These are phyloP conservation scores for Lasius fuliginosus DNA, from an alignment of 2,888 invertebrate species.

Conservation along the genomic window DNA sequence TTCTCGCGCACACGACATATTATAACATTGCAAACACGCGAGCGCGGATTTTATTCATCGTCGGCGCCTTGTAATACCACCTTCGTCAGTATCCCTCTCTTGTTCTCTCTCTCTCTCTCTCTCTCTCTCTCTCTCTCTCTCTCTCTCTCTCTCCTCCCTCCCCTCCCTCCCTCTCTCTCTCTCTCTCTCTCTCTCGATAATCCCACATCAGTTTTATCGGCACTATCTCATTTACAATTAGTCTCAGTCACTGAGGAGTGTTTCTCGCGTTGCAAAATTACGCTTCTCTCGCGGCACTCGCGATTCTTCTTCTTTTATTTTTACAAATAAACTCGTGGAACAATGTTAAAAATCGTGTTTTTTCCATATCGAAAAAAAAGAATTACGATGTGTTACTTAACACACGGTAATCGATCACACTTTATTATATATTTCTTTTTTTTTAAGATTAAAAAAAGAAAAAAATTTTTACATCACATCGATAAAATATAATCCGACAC, in stretches of 20 bases:
- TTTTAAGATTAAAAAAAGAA: not conserved
- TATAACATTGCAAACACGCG: not conserved
- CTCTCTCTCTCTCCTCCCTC: no score
- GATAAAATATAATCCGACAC: not conserved
- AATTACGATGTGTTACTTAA: not conserved
- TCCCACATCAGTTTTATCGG: conserved; percentile 14
- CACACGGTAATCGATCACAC: not conserved
- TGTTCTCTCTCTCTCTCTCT: not conserved
- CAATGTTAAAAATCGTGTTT: not conserved
- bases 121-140: not conserved
- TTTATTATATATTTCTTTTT: not conserved
- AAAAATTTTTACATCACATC: not conserved
- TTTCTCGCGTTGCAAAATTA: conserved; percentile 5
- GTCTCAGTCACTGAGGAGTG: not conserved
- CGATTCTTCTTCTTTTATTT: not conserved
- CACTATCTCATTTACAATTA: conserved; percentile 4
- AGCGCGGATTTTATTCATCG: conserved; percentile 35
- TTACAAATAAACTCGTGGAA: not conserved
- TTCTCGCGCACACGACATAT: conserved; percentile 25
- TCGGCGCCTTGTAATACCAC: not conserved
- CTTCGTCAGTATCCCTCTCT: not conserved
- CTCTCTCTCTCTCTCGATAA: not conserved
- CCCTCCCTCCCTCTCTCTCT: not conserved
- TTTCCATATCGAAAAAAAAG: not conserved
- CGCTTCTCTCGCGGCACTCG: not conserved